phyloP scores from a whole-genome alignment of 2,888 invertebrate species.

The Microchrysa polita region DNA sequence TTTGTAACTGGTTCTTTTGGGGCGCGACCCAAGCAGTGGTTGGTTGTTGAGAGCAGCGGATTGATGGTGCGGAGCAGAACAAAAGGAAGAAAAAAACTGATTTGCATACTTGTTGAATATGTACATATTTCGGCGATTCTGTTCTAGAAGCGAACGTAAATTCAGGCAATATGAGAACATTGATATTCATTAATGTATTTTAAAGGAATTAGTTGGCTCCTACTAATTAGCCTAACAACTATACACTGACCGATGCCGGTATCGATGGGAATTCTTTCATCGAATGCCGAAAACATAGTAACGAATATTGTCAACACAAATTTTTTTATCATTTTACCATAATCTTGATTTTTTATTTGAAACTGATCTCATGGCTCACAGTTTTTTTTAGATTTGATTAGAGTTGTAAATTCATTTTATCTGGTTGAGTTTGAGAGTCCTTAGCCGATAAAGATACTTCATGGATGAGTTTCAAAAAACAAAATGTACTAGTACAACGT shows the following conservation, averaged over 20 bases:
- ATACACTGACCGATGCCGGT: conserved; percentile 29
- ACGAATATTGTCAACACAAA: conserved; percentile 42
- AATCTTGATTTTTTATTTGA: conserved; percentile 26
- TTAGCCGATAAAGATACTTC: too few species aligned
- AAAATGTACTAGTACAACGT: too few species aligned
- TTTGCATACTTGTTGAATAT: conserved; percentile 30
- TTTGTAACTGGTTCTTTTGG: neutral
- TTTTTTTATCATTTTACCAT: conserved; percentile 39
- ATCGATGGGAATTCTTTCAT: conserved; percentile 30
- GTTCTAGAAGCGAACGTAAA: conserved; percentile 31
- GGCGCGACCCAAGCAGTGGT: neutral
- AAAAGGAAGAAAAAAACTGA: conserved; percentile 35
- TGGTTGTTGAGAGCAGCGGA: neutral
- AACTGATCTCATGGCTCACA: neutral
- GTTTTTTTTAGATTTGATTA: neutral
- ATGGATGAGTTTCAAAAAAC: too few species aligned
- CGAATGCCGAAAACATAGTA: neutral
- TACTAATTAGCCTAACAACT: conserved; percentile 43
- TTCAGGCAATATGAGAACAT: conserved; percentile 31
- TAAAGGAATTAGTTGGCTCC: conserved; percentile 43
- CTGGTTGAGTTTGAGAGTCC: too few species aligned
- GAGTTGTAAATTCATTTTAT: too few species aligned
- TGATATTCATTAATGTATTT: conserved; percentile 34
- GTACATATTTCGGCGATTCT: neutral
- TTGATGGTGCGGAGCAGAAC: neutral